Evolutionary conservation across 1,140 invertebrate species (phyloP), one percentile per base, ranked within the genome.

Genomic region (Adoxophyes honmai): DNA sequence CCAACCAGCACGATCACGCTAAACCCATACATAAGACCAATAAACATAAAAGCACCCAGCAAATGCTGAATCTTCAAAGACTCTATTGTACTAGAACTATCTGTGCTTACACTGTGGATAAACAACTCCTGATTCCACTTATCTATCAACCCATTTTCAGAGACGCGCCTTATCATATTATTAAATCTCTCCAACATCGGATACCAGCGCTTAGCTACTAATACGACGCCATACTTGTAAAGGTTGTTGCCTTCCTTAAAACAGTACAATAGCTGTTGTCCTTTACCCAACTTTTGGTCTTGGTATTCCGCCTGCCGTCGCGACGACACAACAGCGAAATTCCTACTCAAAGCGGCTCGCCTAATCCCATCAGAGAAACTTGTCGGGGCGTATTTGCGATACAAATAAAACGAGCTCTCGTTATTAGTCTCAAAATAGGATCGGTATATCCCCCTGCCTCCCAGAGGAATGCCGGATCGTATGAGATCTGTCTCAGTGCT

Each of bases 101-200:
- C 77, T 33, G 33, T 37, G 10, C 64, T 66, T 7, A 39, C 66
- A 8, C 58, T 72, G 18, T 82, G 81, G 52, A 79, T 77, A 62
- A 89, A 81, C 57, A 89, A 60, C 62, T 90, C 89, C 34, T 80
- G 71, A 59, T 82, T 89, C 89, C 89, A 90, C 68, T 90, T 89
- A 64, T 82, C 77, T 64, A 90, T 89, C 42, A 90, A 66, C 18
- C 89, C 89, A 56, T 88, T 89, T 58, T 90, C 89, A 0, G 80
- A 81, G 18, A 90, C 78, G 56, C 81, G 85, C 14, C 87, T 71
- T 56, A 90, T 89, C 51, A 89, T 88, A 55, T 66, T 76, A 63
- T 90, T 88, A 51, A 90, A 85, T 51, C 77, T 70, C 5, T 76
- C 76, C 15, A 88, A 56, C 69, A 90, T 77, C 1, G 88, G 86